These are phyloP conservation scores for Pleuronectes platessa DNA, from an alignment of 2,113 vertebrate species.

Conservation along the genomic window DNA sequence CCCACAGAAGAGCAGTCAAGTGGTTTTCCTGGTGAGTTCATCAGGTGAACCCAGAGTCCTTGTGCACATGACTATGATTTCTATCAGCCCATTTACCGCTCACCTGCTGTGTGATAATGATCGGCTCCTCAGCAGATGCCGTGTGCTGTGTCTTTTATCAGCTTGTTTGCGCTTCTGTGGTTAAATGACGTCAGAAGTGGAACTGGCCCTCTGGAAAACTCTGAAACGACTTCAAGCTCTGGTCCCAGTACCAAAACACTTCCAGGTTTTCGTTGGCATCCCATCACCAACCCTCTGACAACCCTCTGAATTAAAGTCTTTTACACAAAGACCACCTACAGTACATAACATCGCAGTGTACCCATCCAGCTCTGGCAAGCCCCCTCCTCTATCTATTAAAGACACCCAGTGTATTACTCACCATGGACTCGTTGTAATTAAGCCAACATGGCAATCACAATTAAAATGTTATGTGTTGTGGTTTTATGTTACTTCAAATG, in stretches of 20 bases:
- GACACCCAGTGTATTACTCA: constrained; percentile 42
- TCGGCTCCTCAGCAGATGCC: constrained; percentile 40
- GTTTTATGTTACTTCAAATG: constrained; percentile 49
- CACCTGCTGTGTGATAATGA: constrained; percentile 57
- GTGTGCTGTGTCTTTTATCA: constrained; percentile 55
- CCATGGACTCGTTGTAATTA: constrained; percentile 34
- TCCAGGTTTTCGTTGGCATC: constrained; percentile 79
- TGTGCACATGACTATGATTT: constrained; percentile 23
- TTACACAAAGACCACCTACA: constrained; percentile 69
- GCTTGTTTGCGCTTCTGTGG: constrained; percentile 70
- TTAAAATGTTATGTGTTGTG: constrained; percentile 42
- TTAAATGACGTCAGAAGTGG: constrained; percentile 43
- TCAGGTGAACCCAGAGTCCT: constrained; percentile 30
- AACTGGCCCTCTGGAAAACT: constrained; percentile 67
- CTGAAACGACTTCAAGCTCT: constrained; percentile 74
- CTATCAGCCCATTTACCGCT: constrained; percentile 17
- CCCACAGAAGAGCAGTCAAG: no score
- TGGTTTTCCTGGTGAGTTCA: background rate
- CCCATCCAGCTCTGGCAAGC: constrained; percentile 30
- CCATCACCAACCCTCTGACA: constrained; percentile 46
- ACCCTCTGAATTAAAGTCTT: constrained; percentile 56
- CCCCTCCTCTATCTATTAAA: constrained; percentile 59
- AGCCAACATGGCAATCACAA: constrained; percentile 34
- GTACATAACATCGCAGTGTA: constrained; percentile 25
- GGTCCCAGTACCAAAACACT: constrained; percentile 69